Conservation (phyloP, 92 coral and sea anemone genomes). For the Palythoa grandis region DNA sequence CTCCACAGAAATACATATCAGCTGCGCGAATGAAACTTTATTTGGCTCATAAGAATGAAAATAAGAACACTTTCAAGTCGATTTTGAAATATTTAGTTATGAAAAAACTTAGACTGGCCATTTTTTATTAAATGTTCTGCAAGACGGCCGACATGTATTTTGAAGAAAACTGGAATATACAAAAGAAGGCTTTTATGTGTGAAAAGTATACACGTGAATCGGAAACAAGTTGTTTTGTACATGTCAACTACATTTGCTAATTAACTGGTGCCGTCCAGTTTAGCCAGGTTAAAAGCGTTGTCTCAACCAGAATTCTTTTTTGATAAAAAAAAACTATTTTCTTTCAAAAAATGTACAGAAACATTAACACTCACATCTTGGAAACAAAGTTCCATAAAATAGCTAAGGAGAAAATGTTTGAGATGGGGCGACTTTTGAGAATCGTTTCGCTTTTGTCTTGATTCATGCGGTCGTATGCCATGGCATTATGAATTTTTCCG, state of each 20-base stretch:
- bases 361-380: too few relatives aligned
- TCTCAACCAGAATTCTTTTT: background rate
- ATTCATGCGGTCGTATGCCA: too few relatives aligned
- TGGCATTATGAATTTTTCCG: too few relatives aligned
- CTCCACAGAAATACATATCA: background rate
- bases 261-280: background rate
- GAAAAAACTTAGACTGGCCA: background rate
- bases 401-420: too few relatives aligned
- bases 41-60: too few relatives aligned
- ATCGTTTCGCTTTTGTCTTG: too few relatives aligned
- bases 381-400: too few relatives aligned
- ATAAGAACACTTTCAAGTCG: background rate
- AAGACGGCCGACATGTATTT: background rate
- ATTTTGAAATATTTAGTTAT: background rate
- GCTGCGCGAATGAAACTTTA: too few relatives aligned
- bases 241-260: background rate
- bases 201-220: background rate
- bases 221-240: background rate
- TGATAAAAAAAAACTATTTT: too few relatives aligned
- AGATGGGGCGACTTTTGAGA: too few relatives aligned
- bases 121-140: background rate
- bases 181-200: background rate
- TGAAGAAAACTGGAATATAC: background rate
- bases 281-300: background rate
- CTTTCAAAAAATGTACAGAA: too few relatives aligned